Conservation (phyloP, 1,140 invertebrate genomes). For the Drosophila sproati region DNA sequence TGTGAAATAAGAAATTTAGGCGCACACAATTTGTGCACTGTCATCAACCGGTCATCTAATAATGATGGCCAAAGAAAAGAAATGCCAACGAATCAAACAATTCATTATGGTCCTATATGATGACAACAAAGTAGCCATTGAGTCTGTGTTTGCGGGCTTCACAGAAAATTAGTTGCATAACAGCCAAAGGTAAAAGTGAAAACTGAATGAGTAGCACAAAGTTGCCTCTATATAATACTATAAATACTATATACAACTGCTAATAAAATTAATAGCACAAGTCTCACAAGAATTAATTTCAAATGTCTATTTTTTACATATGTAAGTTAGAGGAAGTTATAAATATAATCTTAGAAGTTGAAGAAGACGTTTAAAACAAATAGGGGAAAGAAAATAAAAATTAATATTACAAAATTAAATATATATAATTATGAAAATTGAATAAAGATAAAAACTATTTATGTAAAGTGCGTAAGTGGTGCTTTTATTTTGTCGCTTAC, state of each 20-base stretch:
- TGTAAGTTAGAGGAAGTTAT: no score
- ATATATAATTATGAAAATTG: no score
- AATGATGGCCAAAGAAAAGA: constrained; percentile 60
- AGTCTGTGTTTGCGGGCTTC: constrained; percentile 4
- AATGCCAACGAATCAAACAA: constrained; percentile 49
- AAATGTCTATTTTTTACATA: no score
- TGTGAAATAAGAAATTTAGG: constrained; percentile 27
- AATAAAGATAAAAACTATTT: no score
- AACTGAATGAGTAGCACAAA: constrained; percentile 70
- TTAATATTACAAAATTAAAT: no score
- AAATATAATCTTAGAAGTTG: no score
- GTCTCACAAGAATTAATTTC: no score
- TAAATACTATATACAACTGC: constrained; percentile 43
- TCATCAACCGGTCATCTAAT: constrained; percentile 43
- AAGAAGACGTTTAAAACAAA: no score
- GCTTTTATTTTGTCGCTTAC: no score
- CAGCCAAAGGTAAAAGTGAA: constrained; percentile 67
- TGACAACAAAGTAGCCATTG: constrained; percentile 8
- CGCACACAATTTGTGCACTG: constrained; percentile 29
- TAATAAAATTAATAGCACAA: no score
- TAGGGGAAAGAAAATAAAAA: no score
- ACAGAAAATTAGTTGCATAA: constrained; percentile 62
- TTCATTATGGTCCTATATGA: constrained; percentile 55
- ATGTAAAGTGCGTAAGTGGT: no score
- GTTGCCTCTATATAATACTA: constrained; percentile 29